A percentile compares a stretch with the other conserved stretches of the same genome.
Evolutionary conservation across 2,888 invertebrate species (phyloP).

Genomic region (Eupithecia exiguata): DNA sequence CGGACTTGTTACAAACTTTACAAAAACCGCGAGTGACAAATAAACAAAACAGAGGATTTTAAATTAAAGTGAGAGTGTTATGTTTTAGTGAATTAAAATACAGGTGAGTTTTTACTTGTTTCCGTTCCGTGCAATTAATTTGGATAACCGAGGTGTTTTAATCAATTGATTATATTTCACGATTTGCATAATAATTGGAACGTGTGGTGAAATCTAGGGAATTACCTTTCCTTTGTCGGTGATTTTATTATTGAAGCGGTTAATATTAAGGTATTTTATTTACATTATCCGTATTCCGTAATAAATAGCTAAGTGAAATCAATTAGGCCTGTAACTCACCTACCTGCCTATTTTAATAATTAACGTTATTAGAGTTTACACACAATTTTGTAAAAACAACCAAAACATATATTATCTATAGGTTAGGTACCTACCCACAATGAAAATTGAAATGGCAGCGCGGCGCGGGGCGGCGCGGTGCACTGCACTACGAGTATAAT

Average conservation of each 20-base stretch:
- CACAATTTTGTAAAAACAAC: background rate
- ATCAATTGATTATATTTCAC: conserved; percentile 36
- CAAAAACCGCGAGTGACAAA: conserved; percentile 30
- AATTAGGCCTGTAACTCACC: background rate
- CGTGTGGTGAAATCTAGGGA: conserved; percentile 34
- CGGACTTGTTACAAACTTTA: conserved; percentile 18
- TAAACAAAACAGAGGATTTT: conserved; percentile 26
- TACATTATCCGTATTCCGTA: background rate
- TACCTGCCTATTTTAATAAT: too few relatives aligned
- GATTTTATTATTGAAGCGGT: background rate
- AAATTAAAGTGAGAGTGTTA: conserved; percentile 37
- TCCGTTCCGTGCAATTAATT: conserved; percentile 41
- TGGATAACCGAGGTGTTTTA: conserved; percentile 36
- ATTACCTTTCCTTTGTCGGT: conserved; percentile 17
- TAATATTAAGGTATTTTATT: background rate
- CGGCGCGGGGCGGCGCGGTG: too few relatives aligned
- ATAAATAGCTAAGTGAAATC: background rate
- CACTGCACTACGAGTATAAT: too few relatives aligned
- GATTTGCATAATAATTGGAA: conserved; percentile 37
- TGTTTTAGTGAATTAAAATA: conserved; percentile 38
- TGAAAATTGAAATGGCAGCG: too few relatives aligned
- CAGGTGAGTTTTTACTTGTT: conserved; percentile 39
- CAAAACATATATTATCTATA: background rate
- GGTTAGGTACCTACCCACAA: too few relatives aligned
- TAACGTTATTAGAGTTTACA: background rate